Base-by-base conservation (phyloP, 2,888 invertebrate genomes). In the Tachina fera region DNA sequence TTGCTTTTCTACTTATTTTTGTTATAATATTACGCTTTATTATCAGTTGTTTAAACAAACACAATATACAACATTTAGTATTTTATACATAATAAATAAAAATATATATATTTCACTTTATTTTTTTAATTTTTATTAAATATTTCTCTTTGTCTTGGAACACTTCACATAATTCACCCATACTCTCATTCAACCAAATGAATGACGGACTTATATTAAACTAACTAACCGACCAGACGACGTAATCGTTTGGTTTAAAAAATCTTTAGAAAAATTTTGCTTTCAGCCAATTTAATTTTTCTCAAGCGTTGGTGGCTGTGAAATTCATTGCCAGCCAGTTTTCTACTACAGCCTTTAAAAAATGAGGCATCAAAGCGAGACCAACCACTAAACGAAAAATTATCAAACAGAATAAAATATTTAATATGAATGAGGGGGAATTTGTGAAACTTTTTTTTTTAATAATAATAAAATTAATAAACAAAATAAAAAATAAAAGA, bases 311-410 rank as follows among this genome's bases (percentile, higher is more conserved):
- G 82, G 75, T 58, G 83, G 83, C 70, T 72, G 79, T 67, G 61
- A 86, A 80, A 80, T 86, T 86, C 82, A 83, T 86, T 86, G 83
- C 83, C 86, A 80, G 63, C 61, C 71, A 56, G 72, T 41, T 63
- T 86, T 67, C 43, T 76, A 77, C 72, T 75, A 58, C 41, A 60
- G 58, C 11, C 16, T 58, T 56, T 41, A 58, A 43, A 47, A 74
- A 49, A 61, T 31, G 47, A 75, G 72, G 53, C 72, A 84, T 79
- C 70, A 80, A 58, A 61, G 60, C 61, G 75, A 76, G 67, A 76
- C 79, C 65, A 83, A 72, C 65, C 16, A 72, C 56, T 63, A 68
- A 71, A 83, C 56, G 45, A 80, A 84, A 84, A 75, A 19, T 68
- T 77, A 82, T 78, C 74, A 79, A 75, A 77, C 19, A 19, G 41